Evolutionary conservation across 2,888 invertebrate species (phyloP), one percentile per base, ranked within the genome.

Genomic region (Tyria jacobaeae): DNA sequence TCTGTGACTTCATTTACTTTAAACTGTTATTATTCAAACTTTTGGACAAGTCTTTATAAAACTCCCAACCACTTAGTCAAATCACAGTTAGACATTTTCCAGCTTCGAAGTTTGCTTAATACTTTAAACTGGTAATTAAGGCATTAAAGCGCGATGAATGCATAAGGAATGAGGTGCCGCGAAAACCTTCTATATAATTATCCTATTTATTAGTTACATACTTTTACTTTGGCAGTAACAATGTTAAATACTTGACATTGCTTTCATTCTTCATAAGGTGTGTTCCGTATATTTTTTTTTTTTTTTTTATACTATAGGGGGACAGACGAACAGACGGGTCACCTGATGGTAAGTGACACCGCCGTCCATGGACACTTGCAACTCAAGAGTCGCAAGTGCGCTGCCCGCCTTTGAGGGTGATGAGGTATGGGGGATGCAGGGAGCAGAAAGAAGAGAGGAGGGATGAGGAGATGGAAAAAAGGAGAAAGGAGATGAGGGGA

Each of bases 81-180:
- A 91, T 90, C 89, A 86, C 81, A 79, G 82, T 76, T 81, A 87
- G 86, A 83, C 83, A 82, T 84, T 84, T 87, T 82, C 79, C 82
- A 83, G 82, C 81, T 85, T 80, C 84, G 71, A 88, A 91, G 91
- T 92, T 92, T 90, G 87, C 88, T 88, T 91, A 90, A 92, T 92
- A 92, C 92, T 92, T 92, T 91, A 92, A 93, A 92, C 92, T 92
- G 89, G 88, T 91, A 91, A 92, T 92, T 90, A 92, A 91, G 89
- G 89, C 87, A 91, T 91, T 92, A 92, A 88, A 84, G 87, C 89
- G 86, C 89, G 88, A 89, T 88, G 91, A 91, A 92, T 92, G 92
- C 90, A 93, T 93, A 89, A 90, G 79, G 76, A 88, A 92, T 91
- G 89, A 90, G 89, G 76, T 80, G 76, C 83, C 75, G 76, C 87